A percentile compares a stretch with the other conserved stretches of the same genome.
These are phyloP conservation scores for Periophthalmodon schlosseri DNA, from an alignment of 2,113 vertebrate species.

Conservation along the genomic window DNA sequence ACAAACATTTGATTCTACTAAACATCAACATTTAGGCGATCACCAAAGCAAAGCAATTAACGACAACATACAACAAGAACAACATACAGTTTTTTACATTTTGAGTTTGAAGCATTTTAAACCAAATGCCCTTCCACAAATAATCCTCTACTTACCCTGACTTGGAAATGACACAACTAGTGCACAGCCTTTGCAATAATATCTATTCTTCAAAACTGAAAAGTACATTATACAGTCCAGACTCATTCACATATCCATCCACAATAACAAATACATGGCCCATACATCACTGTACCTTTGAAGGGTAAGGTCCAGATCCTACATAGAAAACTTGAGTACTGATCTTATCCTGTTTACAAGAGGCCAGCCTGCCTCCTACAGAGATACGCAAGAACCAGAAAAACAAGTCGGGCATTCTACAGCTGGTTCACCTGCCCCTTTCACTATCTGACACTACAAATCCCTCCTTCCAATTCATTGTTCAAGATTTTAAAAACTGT, in stretches of 20 bases:
- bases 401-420: constrained; percentile 67
- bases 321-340: constrained; percentile 16
- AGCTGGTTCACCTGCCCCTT: constrained; percentile 34
- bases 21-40: background rate
- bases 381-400: constrained; percentile 73
- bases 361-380: constrained; percentile 42
- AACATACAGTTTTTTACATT: background rate
- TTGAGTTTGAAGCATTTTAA: no score
- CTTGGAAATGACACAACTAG: no score
- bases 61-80: background rate
- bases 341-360: constrained; percentile 40
- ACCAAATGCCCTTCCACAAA: background rate
- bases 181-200: background rate
- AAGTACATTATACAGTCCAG: background rate
- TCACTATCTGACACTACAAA: constrained; percentile 32
- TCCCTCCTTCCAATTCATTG: constrained; percentile 10
- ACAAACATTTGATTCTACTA: background rate
- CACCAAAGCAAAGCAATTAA: background rate
- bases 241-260: background rate
- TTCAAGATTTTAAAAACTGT: no score
- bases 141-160: no score
- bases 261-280: background rate
- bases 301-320: constrained; percentile 18
- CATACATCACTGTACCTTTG: constrained; percentile 59
- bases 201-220: background rate